Evolutionary conservation across 2,888 invertebrate species (phyloP).

Genomic region (Vandiemenella viatica): DNA sequence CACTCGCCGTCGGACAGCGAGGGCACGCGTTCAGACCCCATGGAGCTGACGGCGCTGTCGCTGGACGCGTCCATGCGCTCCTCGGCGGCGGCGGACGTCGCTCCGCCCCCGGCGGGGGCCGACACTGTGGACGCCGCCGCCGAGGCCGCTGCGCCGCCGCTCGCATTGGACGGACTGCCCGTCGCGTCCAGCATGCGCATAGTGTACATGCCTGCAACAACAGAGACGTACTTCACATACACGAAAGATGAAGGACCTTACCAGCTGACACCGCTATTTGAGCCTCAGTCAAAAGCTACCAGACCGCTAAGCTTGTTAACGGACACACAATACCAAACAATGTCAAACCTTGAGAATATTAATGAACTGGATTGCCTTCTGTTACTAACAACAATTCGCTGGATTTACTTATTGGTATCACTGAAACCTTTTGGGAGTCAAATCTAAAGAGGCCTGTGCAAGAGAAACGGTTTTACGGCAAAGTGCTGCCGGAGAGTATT

Average conservation of each 20-base stretch:
- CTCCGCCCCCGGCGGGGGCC: too few species aligned
- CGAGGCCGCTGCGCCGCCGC: too few species aligned
- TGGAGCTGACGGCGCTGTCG: constrained; percentile 83
- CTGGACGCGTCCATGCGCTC: constrained; percentile 59
- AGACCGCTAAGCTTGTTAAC: too few species aligned
- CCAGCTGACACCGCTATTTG: too few species aligned
- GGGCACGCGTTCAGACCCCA: constrained; percentile 81
- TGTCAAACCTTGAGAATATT: too few species aligned
- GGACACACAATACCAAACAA: too few species aligned
- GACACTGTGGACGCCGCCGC: too few species aligned
- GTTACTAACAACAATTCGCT: background rate
- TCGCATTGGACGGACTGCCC: background rate
- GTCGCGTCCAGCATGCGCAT: constrained; percentile 82
- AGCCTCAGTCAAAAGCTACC: too few species aligned
- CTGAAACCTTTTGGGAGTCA: too few species aligned
- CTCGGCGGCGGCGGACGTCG: constrained; percentile 4
- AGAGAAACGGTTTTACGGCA: too few species aligned
- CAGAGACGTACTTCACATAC: background rate
- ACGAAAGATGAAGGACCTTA: background rate
- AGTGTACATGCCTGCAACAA: constrained; percentile 60
- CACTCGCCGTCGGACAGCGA: constrained; percentile 80
- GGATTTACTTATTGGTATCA: background rate
- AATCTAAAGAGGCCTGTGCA: too few species aligned
- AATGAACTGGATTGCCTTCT: background rate
- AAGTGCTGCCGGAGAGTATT: too few species aligned